Evolutionary conservation across 1,140 invertebrate species (phyloP), one percentile per base, ranked within the genome.

Genomic region (Asbolus verrucosus): DNA sequence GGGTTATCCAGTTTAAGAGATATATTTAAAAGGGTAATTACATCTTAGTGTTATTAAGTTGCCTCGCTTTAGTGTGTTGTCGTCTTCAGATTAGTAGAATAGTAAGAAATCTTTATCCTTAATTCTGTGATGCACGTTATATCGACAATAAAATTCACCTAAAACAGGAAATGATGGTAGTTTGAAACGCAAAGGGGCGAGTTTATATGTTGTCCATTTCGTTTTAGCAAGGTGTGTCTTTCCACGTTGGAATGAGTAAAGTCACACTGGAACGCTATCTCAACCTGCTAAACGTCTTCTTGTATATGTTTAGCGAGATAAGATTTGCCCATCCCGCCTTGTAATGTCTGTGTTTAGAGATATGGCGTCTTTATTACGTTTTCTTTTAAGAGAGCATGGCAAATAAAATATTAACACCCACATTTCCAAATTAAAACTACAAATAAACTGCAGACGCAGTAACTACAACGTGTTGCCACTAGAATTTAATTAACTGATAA

Each of bases 171-270:
- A 61, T 68, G 39, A 68, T 68, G 39, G 27, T n/a, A 68, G 30
- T 68, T 68, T 60, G 27, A 68, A 62, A 69, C 36, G 43, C 38
- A 33, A 69, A 69, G 36, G 67, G 50, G 54, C 54, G 46, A 39
- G 41, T 67, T 67, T 67, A 66, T 66, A 30, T 36, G 38, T 61
- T 69, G 67, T 62, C 67, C 54, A 69, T 69, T 69, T 62, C 46
- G 46, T 54, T 54, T 54, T 6, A 54, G 46, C 21, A 43, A 46
- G 60, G 54, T 69, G 67, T 62, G 31, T 3, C 21, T 24, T 27
- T 54, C 6, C 21, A 54, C 19, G 46, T 14, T 46, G 41, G 41
- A 46, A 18, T 18, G 41, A n/a, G 27, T 24, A 15, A 43, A 36
- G 13, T 65, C 36, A 65, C 61, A 65, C 16, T n/a, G 14, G 36